These are phyloP conservation scores for Synanthedon formicaeformis DNA, from an alignment of 2,888 invertebrate genomes.

Conservation along the genomic window DNA sequence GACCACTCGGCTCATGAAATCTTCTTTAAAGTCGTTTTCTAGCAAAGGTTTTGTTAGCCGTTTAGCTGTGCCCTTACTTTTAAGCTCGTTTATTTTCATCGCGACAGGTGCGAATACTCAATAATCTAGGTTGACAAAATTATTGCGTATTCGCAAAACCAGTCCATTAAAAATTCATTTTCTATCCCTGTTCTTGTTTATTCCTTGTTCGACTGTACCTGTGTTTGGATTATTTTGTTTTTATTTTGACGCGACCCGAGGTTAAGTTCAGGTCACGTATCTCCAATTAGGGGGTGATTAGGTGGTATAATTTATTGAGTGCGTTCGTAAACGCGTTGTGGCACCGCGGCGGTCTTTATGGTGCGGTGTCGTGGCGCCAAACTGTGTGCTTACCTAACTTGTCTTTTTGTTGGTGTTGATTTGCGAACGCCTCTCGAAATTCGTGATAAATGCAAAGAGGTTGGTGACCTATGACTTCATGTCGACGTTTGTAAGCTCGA, in stretches of 20 bases:
- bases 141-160: no score
- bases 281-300: conserved; percentile 67
- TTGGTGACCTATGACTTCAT: neutral
- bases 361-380: conserved; percentile 43
- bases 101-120: no score
- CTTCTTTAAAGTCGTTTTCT: no score
- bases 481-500: no score
- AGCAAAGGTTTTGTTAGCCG: no score
- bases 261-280: conserved; percentile 66
- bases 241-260: conserved; percentile 30
- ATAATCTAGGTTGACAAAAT: no score
- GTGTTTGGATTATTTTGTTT: conserved; percentile 64
- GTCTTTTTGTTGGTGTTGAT: conserved; percentile 44
- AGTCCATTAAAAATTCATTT: no score
- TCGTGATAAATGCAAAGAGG: neutral
- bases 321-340: conserved; percentile 39
- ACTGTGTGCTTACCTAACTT: conserved; percentile 14
- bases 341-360: conserved; percentile 44
- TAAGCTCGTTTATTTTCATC: no score
- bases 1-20: no score
- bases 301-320: conserved; percentile 64
- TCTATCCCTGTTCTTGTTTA: no score
- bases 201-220: conserved; percentile 30
- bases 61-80: no score
- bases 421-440: conserved; percentile 41